A percentile compares a stretch with the other conserved stretches of the same genome.
Evolutionary conservation across 2,888 invertebrate species (phyloP).

Genomic region (Steinernema carpocapsae): DNA sequence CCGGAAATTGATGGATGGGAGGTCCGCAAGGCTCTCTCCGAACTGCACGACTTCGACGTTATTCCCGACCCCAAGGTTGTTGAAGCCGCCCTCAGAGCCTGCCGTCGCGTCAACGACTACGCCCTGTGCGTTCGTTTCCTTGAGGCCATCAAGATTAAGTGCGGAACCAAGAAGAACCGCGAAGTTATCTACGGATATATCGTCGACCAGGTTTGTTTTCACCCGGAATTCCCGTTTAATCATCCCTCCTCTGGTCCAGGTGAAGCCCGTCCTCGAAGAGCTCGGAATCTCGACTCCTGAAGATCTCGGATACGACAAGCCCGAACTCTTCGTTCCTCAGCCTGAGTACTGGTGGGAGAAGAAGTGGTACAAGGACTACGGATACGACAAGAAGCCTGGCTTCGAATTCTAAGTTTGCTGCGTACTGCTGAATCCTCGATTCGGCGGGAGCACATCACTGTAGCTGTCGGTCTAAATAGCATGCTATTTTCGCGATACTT

Average conservation of each 20-base stretch:
- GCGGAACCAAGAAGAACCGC: slow-evolving; percentile 70
- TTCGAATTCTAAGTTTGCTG: slow-evolving; percentile 53
- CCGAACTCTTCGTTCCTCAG: slow-evolving; percentile 84
- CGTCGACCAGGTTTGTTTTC: slow-evolving; percentile 63
- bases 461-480: slow-evolving; percentile 27
- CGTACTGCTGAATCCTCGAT: background rate
- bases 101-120: slow-evolving; percentile 90
- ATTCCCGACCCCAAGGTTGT: slow-evolving; percentile 69
- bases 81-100: slow-evolving; percentile 75
- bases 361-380: slow-evolving; percentile 68
- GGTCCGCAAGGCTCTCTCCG: slow-evolving; percentile 68
- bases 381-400: slow-evolving; percentile 64
- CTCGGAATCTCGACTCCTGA: slow-evolving; percentile 91
- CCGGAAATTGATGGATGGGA: slow-evolving; percentile 69
- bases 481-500: background rate
- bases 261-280: slow-evolving; percentile 88
- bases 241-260: too few relatives aligned
- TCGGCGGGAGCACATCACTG: slow-evolving; percentile 9
- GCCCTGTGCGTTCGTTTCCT: slow-evolving; percentile 89
- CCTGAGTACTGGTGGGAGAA: slow-evolving; percentile 73
- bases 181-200: slow-evolving; percentile 74
- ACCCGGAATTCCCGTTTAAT: too few relatives aligned
- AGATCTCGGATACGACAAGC: slow-evolving; percentile 94
- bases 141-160: slow-evolving; percentile 87
- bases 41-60: slow-evolving; percentile 66